phyloP scores from a whole-genome alignment of 2,113 vertebrate species.

The Zosterops japonicus region DNA sequence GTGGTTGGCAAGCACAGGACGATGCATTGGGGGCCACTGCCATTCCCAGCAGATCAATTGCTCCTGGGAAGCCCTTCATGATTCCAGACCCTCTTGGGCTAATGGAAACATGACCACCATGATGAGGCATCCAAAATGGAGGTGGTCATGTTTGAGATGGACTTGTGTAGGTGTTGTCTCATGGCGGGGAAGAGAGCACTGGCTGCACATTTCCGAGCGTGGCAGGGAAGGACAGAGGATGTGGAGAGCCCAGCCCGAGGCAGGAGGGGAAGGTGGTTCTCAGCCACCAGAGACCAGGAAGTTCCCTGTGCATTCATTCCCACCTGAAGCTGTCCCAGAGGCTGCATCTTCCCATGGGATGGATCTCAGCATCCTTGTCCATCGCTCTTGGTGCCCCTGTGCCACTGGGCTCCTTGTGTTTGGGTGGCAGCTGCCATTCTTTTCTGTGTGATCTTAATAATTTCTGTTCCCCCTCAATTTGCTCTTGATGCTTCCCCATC shows the following conservation, averaged over 20 bases:
- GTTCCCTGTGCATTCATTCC: background rate
- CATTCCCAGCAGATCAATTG: background rate
- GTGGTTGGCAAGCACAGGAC: background rate
- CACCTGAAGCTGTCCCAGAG: background rate
- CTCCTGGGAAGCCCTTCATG: background rate
- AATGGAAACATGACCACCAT: background rate
- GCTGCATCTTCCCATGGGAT: background rate
- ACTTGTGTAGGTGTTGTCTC: background rate
- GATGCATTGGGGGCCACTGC: accelerated
- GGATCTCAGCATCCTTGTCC: background rate
- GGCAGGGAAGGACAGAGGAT: background rate
- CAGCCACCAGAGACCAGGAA: background rate
- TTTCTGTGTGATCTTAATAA: accelerated
- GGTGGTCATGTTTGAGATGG: background rate
- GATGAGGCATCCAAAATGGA: background rate
- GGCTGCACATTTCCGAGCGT: accelerated
- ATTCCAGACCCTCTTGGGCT: background rate
- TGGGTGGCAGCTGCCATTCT: background rate
- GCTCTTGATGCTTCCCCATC: background rate
- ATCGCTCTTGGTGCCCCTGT: background rate
- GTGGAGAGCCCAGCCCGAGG: background rate
- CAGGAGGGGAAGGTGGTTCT: background rate
- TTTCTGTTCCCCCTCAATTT: background rate
- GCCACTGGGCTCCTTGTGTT: background rate
- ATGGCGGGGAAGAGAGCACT: background rate